phyloP scores from a whole-genome alignment of 2,797 vertebrate species.

The Macrochelys suwanniensis region DNA sequence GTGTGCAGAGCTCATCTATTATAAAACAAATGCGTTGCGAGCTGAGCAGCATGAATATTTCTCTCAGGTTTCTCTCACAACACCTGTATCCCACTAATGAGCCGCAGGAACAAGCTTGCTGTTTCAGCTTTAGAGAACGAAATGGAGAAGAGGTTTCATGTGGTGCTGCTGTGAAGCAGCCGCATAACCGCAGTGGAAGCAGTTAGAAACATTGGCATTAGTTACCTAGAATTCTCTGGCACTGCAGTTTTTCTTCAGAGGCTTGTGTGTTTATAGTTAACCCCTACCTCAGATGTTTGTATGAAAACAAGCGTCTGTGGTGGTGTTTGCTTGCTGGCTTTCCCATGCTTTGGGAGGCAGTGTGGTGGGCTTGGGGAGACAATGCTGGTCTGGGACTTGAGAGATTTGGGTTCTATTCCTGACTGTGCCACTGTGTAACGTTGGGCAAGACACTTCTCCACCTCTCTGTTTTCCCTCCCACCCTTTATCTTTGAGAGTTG shows the following conservation, averaged over 20 bases:
- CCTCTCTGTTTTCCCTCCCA: neutral
- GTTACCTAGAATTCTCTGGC: neutral
- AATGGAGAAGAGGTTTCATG: slow-evolving; percentile 14
- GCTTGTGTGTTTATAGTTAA: neutral
- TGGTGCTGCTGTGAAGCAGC: slow-evolving; percentile 32
- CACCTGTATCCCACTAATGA: slow-evolving; percentile 22
- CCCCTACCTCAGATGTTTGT: neutral
- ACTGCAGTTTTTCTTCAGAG: slow-evolving; percentile 28
- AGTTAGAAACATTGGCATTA: slow-evolving; percentile 38
- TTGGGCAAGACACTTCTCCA: neutral
- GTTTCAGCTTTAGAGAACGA: slow-evolving; percentile 38
- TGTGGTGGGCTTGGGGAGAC: neutral
- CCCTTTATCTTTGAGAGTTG: neutral
- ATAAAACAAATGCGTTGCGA: neutral
- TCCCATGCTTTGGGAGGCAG: neutral
- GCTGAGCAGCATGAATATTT: neutral
- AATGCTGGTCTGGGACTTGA: neutral
- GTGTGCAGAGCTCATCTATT: neutral
- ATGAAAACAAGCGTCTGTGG: neutral
- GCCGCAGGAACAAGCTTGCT: neutral
- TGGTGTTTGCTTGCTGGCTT: neutral
- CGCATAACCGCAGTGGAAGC: neutral
- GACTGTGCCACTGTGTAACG: neutral
- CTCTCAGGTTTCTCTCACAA: slow-evolving; percentile 26
- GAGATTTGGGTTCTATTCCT: neutral